Conservation (phyloP, 1,140 invertebrate genomes). For the Achroia grisella region DNA sequence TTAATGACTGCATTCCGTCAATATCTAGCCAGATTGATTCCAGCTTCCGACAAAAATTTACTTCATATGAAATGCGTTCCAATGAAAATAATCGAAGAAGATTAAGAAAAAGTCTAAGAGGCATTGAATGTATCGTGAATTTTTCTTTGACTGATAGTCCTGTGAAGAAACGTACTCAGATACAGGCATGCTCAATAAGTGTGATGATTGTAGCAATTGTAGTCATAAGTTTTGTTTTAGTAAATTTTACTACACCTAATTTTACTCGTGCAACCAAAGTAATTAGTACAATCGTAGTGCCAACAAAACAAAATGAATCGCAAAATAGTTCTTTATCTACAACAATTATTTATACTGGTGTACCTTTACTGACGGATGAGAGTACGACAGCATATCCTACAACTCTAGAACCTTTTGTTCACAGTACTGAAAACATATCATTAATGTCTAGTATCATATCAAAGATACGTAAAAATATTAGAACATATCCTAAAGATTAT, state of each 20-base stretch:
- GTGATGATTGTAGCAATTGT: constrained; percentile 65
- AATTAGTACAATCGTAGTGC: constrained; percentile 60
- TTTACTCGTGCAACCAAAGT: constrained; percentile 37
- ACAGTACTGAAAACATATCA: constrained; percentile 21
- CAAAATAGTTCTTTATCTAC: constrained; percentile 46
- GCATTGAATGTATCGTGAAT: constrained; percentile 62
- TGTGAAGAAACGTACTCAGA: constrained; percentile 57
- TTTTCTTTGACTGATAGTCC: constrained; percentile 58
- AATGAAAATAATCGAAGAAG: constrained; percentile 33
- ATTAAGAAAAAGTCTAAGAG: constrained; percentile 64
- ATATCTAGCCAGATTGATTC: constrained; percentile 64
- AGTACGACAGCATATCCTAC: constrained; percentile 14
- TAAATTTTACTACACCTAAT: constrained; percentile 58
- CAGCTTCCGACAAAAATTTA: constrained; percentile 48
- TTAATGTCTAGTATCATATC: constrained; percentile 35
- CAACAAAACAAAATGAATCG: constrained; percentile 38
- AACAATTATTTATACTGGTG: constrained; percentile 28
- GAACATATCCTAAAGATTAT: constrained; percentile 50
- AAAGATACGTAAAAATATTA: constrained; percentile 61
- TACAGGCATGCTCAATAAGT: constrained; percentile 68
- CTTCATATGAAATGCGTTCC: constrained; percentile 36
- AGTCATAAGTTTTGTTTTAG: constrained; percentile 64
- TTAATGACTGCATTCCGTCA: constrained; percentile 45
- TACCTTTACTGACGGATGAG: constrained; percentile 13
- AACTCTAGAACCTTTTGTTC: constrained; percentile 1